Base-by-base conservation (phyloP, 2,797 vertebrate species). In the Xiphophorus birchmanni region DNA sequence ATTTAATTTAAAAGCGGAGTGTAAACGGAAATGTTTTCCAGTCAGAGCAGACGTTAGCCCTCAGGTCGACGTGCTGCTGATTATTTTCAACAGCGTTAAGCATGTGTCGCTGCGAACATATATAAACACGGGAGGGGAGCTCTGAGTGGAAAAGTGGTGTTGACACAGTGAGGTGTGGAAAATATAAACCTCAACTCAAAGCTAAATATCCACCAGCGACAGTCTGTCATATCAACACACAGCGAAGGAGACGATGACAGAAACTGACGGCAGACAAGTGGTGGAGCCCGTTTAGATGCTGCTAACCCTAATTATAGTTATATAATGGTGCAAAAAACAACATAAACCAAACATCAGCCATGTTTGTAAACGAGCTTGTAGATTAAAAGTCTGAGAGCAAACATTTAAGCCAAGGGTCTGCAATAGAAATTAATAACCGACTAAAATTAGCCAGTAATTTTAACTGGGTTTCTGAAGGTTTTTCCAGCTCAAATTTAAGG, bases 101-200 rank as follows among this genome's bases (percentile, higher is more conserved):
- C 73, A 69, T 26, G 69, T 32, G 72, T 87, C 76, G 83, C 83
- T 15, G 47, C 73, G n/a, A 72, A 82, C n/a, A 73, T 40, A 12
- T 50, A 42, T 48, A 67, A 67, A 54, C 56, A 69, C 1, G 74
- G 76, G 75, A 76, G 71, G 79, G 83, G 60, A 75, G 37, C 21
- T 74, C 75, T 75, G 82, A 63, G 72, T 63, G 50, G 44, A 67
- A 67, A 76, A 42, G 52, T 42, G 52, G 47, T 21, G 52, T 54
- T 12, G 75, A 82, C 60, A 75, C 45, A 32, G 17, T 4, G 32
- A 78, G 45, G 74, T 69, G 80, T 76, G 65, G 69, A 75, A 80
- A 80, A 83, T 72, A 29, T 63, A 75, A 89, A 79, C 52, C 35
- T 73, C 15, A 56, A 78, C 40, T 72, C n/a, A 73, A 45, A 45